Conservation (phyloP, 2,797 vertebrate genomes). For the Potorous gilbertii region DNA sequence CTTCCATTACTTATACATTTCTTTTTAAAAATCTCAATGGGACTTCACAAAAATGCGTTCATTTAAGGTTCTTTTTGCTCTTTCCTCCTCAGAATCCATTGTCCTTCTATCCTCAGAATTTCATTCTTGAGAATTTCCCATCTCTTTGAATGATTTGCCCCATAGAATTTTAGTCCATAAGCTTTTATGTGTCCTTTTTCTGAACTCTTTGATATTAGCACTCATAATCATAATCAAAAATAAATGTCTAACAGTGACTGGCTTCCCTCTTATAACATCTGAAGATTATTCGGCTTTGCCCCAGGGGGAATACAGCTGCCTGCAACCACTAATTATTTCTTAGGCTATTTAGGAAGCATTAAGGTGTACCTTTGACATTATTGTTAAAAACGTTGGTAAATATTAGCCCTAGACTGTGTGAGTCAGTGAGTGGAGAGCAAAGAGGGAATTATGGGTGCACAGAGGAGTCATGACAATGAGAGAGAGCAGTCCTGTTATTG, state of each 20-base stretch:
- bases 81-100: neutral
- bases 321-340: neutral
- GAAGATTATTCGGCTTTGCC: neutral
- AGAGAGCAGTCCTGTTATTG: neutral
- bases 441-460: neutral
- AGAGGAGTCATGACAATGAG: neutral
- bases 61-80: neutral
- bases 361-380: neutral
- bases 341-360: neutral
- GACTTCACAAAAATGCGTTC: neutral
- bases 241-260: neutral
- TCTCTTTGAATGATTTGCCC: neutral
- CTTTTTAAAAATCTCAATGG: neutral
- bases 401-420: neutral
- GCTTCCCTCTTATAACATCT: neutral
- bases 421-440: neutral
- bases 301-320: neutral
- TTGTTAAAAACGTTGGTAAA: neutral
- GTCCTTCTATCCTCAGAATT: neutral
- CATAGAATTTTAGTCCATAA: neutral
- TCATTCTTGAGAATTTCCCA: neutral
- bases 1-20: neutral
- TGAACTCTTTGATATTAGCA: neutral
- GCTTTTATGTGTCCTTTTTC: neutral
- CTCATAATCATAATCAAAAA: neutral